phyloP scores from a whole-genome alignment of 2,113 vertebrate genomes.

The Erythrocercus mccallii region DNA sequence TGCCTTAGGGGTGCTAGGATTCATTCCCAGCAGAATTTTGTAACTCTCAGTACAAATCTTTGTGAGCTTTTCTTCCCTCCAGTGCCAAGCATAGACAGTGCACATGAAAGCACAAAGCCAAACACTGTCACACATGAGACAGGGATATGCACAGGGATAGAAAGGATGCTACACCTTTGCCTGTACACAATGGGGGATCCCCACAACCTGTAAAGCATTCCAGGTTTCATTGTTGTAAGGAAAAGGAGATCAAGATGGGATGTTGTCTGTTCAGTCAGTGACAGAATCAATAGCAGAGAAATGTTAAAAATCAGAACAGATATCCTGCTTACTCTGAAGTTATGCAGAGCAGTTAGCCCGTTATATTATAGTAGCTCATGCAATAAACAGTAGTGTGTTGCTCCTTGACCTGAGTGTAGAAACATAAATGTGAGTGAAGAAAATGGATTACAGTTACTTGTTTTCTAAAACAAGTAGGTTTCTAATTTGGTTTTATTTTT shows the following conservation, averaged over 20 bases:
- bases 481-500: background rate
- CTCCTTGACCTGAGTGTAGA: background rate
- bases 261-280: background rate
- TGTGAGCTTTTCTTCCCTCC: background rate
- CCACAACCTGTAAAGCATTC: background rate
- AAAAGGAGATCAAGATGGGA: background rate
- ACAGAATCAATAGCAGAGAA: background rate
- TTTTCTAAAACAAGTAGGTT: background rate
- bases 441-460: background rate
- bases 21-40: background rate
- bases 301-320: background rate
- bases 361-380: background rate
- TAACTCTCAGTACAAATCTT: background rate
- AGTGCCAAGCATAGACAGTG: background rate
- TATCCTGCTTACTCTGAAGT: background rate
- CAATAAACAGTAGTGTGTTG: accelerated
- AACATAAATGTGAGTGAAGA: background rate
- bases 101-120: background rate
- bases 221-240: background rate
- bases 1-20: background rate
- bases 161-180: background rate
- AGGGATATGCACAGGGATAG: background rate
- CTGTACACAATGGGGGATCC: background rate
- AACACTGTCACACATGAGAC: background rate
- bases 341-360: background rate